Evolutionary conservation across 2,888 invertebrate species (phyloP).

Genomic region (Phyllotreta striolata): DNA sequence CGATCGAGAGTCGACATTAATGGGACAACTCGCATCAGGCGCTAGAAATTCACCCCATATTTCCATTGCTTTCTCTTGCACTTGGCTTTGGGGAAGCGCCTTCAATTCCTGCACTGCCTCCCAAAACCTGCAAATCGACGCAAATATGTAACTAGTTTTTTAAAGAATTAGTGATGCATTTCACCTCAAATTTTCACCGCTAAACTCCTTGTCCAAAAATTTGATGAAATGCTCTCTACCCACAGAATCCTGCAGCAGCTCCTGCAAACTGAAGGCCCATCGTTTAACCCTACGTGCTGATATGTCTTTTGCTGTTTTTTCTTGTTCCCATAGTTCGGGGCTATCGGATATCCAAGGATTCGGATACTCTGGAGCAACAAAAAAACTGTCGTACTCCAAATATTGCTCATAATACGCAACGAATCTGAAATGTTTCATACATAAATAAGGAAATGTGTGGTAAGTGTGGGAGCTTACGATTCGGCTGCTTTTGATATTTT

Average conservation of each 20-base stretch:
- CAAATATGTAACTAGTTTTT: not conserved
- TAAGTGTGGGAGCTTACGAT: conserved; percentile 72
- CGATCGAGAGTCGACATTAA: conserved; percentile 95
- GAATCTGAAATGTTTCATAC: conserved; percentile 65
- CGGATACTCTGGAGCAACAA: conserved; percentile 90
- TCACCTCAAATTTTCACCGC: conserved; percentile 97
- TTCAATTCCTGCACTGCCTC: conserved; percentile 93
- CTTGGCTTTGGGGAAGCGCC: conserved; percentile 84
- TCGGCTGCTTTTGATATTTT: conserved; percentile 94
- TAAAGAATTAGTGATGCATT: too few species aligned
- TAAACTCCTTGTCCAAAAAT: conserved; percentile 98
- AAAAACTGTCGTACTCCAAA: conserved; percentile 94
- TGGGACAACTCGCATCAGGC: conserved; percentile 92
- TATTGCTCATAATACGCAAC: conserved; percentile 95
- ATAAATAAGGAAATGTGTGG: not conserved
- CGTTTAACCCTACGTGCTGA: conserved; percentile 91
- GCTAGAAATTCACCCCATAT: conserved; percentile 95
- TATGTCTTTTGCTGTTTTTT: conserved; percentile 91
- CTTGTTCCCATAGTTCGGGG: conserved; percentile 97
- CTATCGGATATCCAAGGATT: conserved; percentile 98
- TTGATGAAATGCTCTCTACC: conserved; percentile 95
- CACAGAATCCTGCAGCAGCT: conserved; percentile 91
- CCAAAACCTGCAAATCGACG: conserved; percentile 78
- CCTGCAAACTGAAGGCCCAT: conserved; percentile 97
- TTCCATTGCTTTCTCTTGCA: conserved; percentile 80